phyloP scores from a whole-genome alignment of 1,140 invertebrate genomes.

The Psix sp. region DNA sequence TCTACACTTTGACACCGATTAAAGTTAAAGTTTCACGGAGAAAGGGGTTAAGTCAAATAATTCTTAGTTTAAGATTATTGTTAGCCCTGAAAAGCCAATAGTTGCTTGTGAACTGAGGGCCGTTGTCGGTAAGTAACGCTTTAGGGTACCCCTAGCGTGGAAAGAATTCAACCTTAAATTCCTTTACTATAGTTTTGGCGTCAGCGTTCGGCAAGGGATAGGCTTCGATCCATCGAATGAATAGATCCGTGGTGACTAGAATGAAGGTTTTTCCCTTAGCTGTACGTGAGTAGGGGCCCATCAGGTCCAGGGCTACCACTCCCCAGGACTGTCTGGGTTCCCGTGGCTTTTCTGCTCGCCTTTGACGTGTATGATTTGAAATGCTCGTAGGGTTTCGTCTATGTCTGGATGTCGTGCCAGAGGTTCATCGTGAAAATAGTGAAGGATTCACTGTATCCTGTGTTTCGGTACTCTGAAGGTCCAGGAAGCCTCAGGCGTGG shows the following conservation, averaged over 20 bases:
- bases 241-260: slow-evolving; percentile 25
- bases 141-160: slow-evolving; percentile 9
- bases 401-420: slow-evolving; percentile 47
- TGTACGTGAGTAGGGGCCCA: slow-evolving; percentile 27
- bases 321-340: slow-evolving; percentile 6
- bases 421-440: slow-evolving; percentile 34
- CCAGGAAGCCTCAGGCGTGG: too few species aligned
- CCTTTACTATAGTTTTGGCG: background rate
- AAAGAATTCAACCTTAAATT: slow-evolving; percentile 1
- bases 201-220: background rate
- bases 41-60: too few species aligned
- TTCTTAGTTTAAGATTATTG: too few species aligned
- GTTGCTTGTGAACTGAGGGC: background rate
- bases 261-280: background rate
- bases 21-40: too few species aligned
- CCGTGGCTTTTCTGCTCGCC: background rate
- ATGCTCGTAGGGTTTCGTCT: slow-evolving; percentile 30
- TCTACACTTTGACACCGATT: too few species aligned
- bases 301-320: slow-evolving; percentile 16
- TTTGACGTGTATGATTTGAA: background rate
- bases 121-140: background rate
- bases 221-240: slow-evolving; percentile 37
- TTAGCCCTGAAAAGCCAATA: too few species aligned
- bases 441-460: slow-evolving; percentile 12
- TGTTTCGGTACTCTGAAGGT: background rate